Conservation (phyloP, 2,797 vertebrate species). For the Leuciscus waleckii region DNA sequence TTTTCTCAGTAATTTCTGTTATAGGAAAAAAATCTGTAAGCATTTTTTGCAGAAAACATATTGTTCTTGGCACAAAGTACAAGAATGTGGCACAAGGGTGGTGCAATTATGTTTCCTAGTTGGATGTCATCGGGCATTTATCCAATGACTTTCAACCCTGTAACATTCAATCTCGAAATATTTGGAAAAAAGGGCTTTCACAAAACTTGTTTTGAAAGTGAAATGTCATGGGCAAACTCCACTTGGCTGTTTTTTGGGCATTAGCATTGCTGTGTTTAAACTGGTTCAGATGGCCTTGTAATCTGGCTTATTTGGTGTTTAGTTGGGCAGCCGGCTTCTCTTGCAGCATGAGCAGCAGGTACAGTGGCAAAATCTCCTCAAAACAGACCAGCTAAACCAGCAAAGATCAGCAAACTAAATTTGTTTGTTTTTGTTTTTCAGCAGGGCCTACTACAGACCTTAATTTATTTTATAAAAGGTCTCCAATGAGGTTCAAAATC, state of each 20-base stretch:
- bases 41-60: background rate
- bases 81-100: background rate
- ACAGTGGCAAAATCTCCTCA: background rate
- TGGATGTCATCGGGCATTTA: background rate
- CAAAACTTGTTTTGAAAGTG: background rate
- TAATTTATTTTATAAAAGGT: too few relatives aligned
- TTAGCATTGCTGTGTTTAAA: background rate
- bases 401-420: background rate
- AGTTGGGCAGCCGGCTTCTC: too few relatives aligned
- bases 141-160: constrained; percentile 4
- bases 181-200: background rate
- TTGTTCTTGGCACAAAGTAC: background rate
- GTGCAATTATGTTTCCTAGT: background rate
- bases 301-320: background rate
- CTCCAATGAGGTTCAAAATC: background rate
- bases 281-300: background rate
- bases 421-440: too few relatives aligned
- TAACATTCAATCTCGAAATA: background rate
- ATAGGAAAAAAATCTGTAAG: background rate
- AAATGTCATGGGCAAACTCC: background rate
- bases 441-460: too few relatives aligned
- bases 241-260: background rate
- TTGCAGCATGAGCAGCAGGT: background rate
- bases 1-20: background rate
- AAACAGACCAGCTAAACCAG: background rate